Percentiles rank a stretch among this genome's conserved stretches.
phyloP scores from a whole-genome alignment of 2,113 vertebrate species.

The Sialia sialis region DNA sequence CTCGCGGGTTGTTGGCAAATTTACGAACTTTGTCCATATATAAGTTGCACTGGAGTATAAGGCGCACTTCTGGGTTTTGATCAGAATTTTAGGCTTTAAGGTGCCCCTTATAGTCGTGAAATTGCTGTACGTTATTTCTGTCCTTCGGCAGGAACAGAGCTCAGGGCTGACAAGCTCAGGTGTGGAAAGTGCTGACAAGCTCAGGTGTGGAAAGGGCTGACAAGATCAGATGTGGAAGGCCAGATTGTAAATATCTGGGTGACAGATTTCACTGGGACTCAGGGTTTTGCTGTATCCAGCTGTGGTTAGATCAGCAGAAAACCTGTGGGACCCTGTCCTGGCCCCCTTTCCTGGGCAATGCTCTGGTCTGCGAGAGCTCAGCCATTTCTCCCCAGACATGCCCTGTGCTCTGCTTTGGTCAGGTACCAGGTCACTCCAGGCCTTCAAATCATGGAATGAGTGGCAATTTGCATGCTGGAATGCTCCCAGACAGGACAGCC shows the following conservation, averaged over 20 bases:
- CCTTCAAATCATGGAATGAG: background rate
- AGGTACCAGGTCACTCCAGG: background rate
- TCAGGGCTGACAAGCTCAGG: background rate
- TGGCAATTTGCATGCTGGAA: background rate
- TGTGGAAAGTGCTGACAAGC: background rate
- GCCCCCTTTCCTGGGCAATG: background rate
- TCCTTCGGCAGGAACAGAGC: background rate
- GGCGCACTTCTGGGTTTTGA: no score
- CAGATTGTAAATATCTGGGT: fast-evolving
- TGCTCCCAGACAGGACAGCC: background rate
- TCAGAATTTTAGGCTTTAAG: no score
- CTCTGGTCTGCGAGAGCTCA: background rate
- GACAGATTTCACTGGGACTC: background rate
- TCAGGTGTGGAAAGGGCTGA: background rate
- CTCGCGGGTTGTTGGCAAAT: no score
- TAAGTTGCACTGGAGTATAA: no score
- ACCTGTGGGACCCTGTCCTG: background rate
- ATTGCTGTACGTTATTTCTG: fast-evolving
- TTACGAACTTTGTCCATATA: no score
- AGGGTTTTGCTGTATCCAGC: background rate
- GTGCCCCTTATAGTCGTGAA: no score
- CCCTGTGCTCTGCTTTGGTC: background rate
- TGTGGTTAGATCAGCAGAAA: background rate
- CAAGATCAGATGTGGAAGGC: background rate
- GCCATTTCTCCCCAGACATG: background rate